Conservation (phyloP, 2,888 invertebrate genomes). For the Azorinus chamasolen region DNA sequence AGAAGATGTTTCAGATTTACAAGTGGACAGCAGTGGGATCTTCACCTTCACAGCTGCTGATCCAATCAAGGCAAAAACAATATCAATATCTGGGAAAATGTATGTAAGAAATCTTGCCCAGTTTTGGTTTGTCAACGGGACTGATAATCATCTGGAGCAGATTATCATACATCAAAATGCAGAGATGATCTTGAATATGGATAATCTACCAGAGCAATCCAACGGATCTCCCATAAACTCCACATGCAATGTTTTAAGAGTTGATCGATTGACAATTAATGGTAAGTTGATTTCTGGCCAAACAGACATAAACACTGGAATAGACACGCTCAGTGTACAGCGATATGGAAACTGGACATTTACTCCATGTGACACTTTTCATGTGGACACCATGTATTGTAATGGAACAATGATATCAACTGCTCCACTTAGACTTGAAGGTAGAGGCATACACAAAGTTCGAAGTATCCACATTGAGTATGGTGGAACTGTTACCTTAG, state of each 20-base stretch:
- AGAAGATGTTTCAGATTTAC: constrained; percentile 43
- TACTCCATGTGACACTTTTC: constrained; percentile 52
- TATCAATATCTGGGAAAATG: constrained; percentile 63
- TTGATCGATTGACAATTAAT: constrained; percentile 56
- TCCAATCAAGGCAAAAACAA: constrained; percentile 55
- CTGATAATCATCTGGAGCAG: constrained; percentile 48
- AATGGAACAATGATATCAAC: constrained; percentile 64
- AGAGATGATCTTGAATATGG: constrained; percentile 39
- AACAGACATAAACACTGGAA: constrained; percentile 47
- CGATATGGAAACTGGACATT: constrained; percentile 64
- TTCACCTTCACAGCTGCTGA: constrained; percentile 60
- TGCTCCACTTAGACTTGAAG: constrained; percentile 58
- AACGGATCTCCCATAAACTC: constrained; percentile 21
- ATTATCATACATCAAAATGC: constrained; percentile 32
- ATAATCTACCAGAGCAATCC: constrained; percentile 22
- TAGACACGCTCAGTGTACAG: constrained; percentile 58
- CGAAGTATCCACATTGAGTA: constrained; percentile 52
- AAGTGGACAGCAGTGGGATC: constrained; percentile 62
- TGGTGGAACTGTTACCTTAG: constrained; percentile 65
- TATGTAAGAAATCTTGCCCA: constrained; percentile 61
- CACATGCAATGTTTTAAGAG: constrained; percentile 56
- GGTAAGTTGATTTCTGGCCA: constrained; percentile 53
- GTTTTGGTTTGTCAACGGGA: constrained; percentile 55
- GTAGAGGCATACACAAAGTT: constrained; percentile 46
- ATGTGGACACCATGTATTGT: constrained; percentile 51